Base-by-base conservation (phyloP, 2,113 vertebrate species). In the Sprattus sprattus region DNA sequence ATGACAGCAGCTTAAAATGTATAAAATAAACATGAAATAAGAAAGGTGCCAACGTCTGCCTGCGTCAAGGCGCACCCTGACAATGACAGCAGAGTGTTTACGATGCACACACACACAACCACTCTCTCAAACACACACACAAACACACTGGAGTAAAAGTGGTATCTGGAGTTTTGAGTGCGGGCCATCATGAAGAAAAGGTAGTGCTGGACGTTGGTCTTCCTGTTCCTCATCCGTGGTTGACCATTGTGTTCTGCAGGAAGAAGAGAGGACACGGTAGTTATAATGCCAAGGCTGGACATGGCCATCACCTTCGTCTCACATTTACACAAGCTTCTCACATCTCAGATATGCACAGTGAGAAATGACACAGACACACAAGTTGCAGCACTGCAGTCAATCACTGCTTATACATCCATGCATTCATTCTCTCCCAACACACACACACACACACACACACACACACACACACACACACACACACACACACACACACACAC, bases 191-290 rank as follows among this genome's bases (percentile, higher is more conserved):
- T 78, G 28, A 32, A 78, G 28, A 18, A 39, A 78, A 32, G 82
- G 22, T 81, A 82, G 82, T 28, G 39, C 3, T 45, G 15, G 83
- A 49, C 32, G 67, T n/a, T n/a, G 4, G 32, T 78, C 81, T 75
- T 81, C n/a, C 52, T 83, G 82, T 28, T 88, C 84, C 85, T 82
- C 87, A 89, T 81, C 87, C 87, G 45, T 84, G 86, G 64, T 88
- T 90, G 82, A 90, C 87, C 89, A 85, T 49, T 46, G 83, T 3
- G 84, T 88, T 90, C 89, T 90, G 87, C 25, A 82, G 8, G 57
- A n/a, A 81, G 52, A 13, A 71, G 25, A 71, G 71, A 78, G 1
- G 13, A 78, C 71, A 32, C 44, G 28, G 71, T 71, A 25, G 2
- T 64, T 22, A 25, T 64, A 6, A 67, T 25, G 71, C 13, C 10